Conservation (phyloP, 2,797 vertebrate species). For the Crenuchus spilurus region DNA sequence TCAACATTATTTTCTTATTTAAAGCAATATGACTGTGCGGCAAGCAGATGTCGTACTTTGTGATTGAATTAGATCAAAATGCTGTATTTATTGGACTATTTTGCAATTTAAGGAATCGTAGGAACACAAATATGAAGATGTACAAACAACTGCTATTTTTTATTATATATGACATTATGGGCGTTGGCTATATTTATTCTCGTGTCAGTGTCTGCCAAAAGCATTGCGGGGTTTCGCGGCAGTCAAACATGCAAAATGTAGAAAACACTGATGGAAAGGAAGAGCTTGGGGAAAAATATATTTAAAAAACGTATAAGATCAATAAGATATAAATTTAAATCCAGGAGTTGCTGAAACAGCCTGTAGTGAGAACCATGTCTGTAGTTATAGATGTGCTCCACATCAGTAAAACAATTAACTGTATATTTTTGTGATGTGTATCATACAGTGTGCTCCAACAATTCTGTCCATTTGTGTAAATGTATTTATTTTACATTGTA, state of each 20-base stretch:
- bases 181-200: conserved; percentile 93
- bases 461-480: conserved; percentile 99
- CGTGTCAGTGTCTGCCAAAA: conserved; percentile 87
- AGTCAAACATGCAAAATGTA: conserved; percentile 82
- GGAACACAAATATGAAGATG: conserved; percentile 69
- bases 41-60: conserved; percentile 83
- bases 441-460: conserved; percentile 99
- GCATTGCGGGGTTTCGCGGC: conserved; percentile 82
- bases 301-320: conserved; percentile 70
- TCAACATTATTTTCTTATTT: conserved; percentile 81
- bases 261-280: conserved; percentile 37
- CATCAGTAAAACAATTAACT: conserved; percentile 99
- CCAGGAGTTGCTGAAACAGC: conserved; percentile 91
- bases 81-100: conserved; percentile 90
- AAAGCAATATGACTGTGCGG: conserved; percentile 89
- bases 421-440: conserved; percentile 99
- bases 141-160: conserved; percentile 89
- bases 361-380: conserved; percentile 96
- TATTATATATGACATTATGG: conserved; percentile 86
- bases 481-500: conserved; percentile 99
- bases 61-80: conserved; percentile 89
- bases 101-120: conserved; percentile 85
- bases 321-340: conserved; percentile 69
- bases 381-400: conserved; percentile 99
- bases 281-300: conserved; percentile 71